Evolutionary conservation across 2,113 vertebrate species (phyloP).

Genomic region (Ammodramus savannarum): DNA sequence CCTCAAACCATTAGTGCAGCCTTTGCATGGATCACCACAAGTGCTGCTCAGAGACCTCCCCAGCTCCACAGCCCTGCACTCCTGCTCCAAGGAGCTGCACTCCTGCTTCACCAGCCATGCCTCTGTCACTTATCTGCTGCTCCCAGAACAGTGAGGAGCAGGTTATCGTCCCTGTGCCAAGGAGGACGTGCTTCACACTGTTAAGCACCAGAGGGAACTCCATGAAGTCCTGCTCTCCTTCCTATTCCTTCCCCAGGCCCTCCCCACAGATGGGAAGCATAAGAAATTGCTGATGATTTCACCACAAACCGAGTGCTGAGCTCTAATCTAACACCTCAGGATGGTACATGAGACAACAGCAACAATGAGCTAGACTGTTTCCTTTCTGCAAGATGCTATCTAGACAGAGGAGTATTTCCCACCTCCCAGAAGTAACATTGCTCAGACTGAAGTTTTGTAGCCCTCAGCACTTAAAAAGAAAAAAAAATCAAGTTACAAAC

Average conservation of each 20-base stretch:
- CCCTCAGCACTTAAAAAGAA: background rate
- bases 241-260: background rate
- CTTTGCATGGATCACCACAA: background rate
- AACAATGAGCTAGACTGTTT: background rate
- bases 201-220: background rate
- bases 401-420: background rate
- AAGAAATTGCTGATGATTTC: background rate
- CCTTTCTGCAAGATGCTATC: background rate
- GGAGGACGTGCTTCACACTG: background rate
- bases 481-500: background rate
- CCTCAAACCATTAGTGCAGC: background rate
- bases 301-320: rapidly evolving
- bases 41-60: background rate
- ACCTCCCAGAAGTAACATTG: background rate
- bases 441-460: background rate
- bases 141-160: background rate
- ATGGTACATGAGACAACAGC: background rate
- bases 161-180: background rate
- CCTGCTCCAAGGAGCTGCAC: background rate
- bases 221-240: background rate
- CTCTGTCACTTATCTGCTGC: background rate
- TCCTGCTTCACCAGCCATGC: background rate
- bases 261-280: background rate
- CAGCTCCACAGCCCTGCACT: background rate
- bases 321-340: background rate